These are phyloP conservation scores for Chrysina gloriosa DNA, from an alignment of 2,888 invertebrate species.

Conservation along the genomic window DNA sequence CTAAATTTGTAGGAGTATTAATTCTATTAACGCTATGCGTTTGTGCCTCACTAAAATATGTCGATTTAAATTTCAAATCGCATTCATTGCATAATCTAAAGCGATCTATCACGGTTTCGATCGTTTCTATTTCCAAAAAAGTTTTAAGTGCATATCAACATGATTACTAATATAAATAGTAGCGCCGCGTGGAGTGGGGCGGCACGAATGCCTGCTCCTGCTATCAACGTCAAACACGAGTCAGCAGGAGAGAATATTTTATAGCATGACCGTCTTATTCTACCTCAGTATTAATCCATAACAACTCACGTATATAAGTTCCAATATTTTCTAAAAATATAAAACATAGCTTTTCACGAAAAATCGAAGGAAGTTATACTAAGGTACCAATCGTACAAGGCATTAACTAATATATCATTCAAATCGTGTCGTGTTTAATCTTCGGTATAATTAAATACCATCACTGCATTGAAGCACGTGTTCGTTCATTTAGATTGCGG, in stretches of 20 bases:
- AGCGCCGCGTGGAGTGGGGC: slow-evolving; percentile 35
- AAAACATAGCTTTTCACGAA: slow-evolving; percentile 4
- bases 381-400: not conserved
- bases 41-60: no score
- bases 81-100: not conserved
- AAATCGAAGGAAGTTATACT: not conserved
- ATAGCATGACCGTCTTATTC: slow-evolving; percentile 48
- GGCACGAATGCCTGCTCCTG: slow-evolving; percentile 35
- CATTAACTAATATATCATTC: not conserved
- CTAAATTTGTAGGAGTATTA: no score
- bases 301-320: slow-evolving; percentile 39
- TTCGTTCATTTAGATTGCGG: slow-evolving; percentile 2
- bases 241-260: slow-evolving; percentile 49
- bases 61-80: not conserved
- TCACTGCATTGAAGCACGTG: slow-evolving; percentile 18
- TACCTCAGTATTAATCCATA: slow-evolving; percentile 47
- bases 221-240: slow-evolving; percentile 50
- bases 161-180: slow-evolving; percentile 39
- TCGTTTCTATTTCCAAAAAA: slow-evolving; percentile 28
- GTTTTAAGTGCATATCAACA: slow-evolving; percentile 34
- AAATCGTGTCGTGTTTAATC: slow-evolving; percentile 3
- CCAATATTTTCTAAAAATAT: not conserved
- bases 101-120: not conserved
- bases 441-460: not conserved
- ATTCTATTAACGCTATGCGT: no score